Base-by-base conservation (phyloP, 1,140 invertebrate genomes). In the Sipha flava region DNA sequence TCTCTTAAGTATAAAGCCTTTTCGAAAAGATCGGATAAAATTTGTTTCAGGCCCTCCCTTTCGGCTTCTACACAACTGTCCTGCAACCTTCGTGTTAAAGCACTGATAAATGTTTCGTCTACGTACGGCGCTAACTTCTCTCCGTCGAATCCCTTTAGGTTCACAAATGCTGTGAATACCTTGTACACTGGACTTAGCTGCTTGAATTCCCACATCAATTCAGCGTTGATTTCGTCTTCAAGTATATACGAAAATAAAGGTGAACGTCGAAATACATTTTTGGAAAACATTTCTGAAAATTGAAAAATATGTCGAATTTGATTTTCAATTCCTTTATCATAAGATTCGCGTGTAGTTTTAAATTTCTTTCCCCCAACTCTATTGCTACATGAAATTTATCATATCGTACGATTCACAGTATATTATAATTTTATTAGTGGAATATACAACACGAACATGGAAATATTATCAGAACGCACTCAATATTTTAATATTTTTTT, bases 11-110 rank as follows among this genome's bases (percentile, higher is more conserved):
- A 49, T 3, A 14, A 0, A 29, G 18, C 18, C 10, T 31, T 52
- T 2, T 73, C 0, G 3, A 49, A 37, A 26, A 73, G 26, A 12
- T 21, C 1, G n/a, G 34, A 54, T 21, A 73, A 29, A 14, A 73
- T 73, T 0, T 52, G 29, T 52, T 54, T 73, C 10, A 73, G 9
- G 2, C 45, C 52, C 14, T 49, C 43, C 37, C 70, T 47, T 21
- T 73, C 70, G 9, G 29, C 49, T 34, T 73, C 70, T 16, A 52
- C 18, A 23, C 47, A 73, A 37, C 70, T 73, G 70, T 73, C 70
- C 26, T n/a, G n/a, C n/a, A 73, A 16, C n/a, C 47, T 29, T 14
- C 18, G 43, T 3, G 37, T 73, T 6, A 49, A 31, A 16, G 18
- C 5, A 0, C 54, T 34, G 7, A 54, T 52, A 34, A 73, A 73